phyloP scores from a whole-genome alignment of 2,888 invertebrate species.

The Cheilosia grossa region DNA sequence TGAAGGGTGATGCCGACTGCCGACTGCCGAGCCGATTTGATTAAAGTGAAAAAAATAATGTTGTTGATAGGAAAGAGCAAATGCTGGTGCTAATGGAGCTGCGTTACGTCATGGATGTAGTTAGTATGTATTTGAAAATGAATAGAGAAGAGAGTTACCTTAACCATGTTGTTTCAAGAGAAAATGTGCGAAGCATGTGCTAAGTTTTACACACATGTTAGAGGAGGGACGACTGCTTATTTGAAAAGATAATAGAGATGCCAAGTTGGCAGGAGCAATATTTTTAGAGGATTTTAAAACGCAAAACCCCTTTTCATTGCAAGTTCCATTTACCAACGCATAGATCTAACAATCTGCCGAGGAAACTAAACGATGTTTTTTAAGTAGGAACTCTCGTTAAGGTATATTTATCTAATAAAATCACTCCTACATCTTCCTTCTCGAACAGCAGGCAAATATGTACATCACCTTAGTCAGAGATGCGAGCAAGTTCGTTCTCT shows the following conservation, averaged over 20 bases:
- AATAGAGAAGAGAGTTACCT: slow-evolving; percentile 12
- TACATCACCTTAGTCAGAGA: too few species aligned
- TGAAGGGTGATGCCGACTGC: neutral
- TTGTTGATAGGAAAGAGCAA: slow-evolving; percentile 62
- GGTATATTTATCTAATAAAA: too few species aligned
- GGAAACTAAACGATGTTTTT: too few species aligned
- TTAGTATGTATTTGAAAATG: slow-evolving; percentile 8
- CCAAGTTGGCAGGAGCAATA: neutral
- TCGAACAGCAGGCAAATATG: too few species aligned
- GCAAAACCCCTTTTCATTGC: too few species aligned
- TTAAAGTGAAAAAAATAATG: slow-evolving; percentile 1
- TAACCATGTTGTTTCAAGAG: slow-evolving; percentile 14
- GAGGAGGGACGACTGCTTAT: neutral
- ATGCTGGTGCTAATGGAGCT: slow-evolving; percentile 31
- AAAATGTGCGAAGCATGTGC: neutral
- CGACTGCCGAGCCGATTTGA: neutral
- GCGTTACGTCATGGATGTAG: slow-evolving; percentile 51
- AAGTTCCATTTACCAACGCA: too few species aligned
- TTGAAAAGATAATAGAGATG: neutral
- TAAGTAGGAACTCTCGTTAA: too few species aligned
- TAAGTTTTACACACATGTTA: neutral
- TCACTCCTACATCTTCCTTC: too few species aligned
- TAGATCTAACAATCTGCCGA: too few species aligned
- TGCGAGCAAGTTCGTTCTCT: too few species aligned
- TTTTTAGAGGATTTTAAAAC: too few species aligned